Evolutionary conservation across 1,140 invertebrate species (phyloP), one percentile per base, ranked within the genome.

Genomic region (Adelges cooleyi): DNA sequence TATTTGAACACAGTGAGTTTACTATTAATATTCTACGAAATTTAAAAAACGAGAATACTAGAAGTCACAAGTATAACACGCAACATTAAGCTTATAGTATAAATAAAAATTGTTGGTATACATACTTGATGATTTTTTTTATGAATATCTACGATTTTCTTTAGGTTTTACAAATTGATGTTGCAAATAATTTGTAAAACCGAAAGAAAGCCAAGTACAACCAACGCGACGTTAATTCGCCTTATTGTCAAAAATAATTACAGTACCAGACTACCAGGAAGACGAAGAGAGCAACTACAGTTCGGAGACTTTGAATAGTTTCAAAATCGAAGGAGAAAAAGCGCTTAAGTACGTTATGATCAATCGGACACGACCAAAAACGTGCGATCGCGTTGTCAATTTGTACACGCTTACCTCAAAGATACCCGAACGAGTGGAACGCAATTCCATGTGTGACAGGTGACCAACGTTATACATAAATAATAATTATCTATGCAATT

Each of bases 341-440:
- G 65, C 36, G 11, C 49, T 52, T 40, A 50, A 56, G 38, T 62
- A 56, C 5, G 54, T 62, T 10, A 75, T 83, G 3, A 86, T 91
- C 68, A 88, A 87, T 66, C 80, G 87, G 67, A 92, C 89, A 0
- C 78, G 82, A 44, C 85, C 86, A 1, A 81, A 86, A 67, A 84
- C 88, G 1, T 92, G 89, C 72, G 88, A 91, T 73, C 80, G 86
- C 72, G 81, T 87, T 70, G 74, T 82, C 53, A 74, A 76, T 67
- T 72, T 84, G 10, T 84, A 81, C 71, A 71, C 69, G 29, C 53
- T 73, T 5, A 52, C 53, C 8, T 51, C 38, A 5, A 67, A 69
- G 49, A 59, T 51, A 10, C 44, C 53, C 46, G 65, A 50, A 22
- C 51, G 56, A 22, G 18, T 13, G 10, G 20, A 54, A 66, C 65